Base-by-base conservation (phyloP, 2,888 invertebrate genomes). In the Amiota communis region DNA sequence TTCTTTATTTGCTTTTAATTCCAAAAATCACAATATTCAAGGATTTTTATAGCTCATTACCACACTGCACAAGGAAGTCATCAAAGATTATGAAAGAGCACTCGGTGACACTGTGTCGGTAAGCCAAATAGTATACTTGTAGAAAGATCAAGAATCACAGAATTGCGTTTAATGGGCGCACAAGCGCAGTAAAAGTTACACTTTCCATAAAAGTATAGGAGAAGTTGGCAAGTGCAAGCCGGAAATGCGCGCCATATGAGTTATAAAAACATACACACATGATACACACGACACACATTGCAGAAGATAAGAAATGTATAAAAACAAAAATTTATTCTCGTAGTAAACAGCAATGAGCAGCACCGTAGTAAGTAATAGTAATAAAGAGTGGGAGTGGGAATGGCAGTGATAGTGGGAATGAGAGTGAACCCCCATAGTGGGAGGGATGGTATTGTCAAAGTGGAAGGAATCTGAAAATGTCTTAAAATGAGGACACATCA, bases 171-270 rank as follows among this genome's bases (percentile, higher is more conserved):
- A 65, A 65, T 65, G 65, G 65, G 17, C 65, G 65, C 65, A 65
- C 65, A 65, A 65, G 65, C 65, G 67, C 67, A 68, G 67, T 68
- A 68, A 68, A 68, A 68, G 36, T 36, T 36, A 36, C 36, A 2
- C 2, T 36, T 20, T 68, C 23, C 67, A 68, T 6, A 36, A 36
- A 36, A 36, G 2, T 36, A 36, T 36, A 36, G 36, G 6, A 20
- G 12, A 46, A 68, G 67, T 17, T 17, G n/a, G 23, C 51, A 51
- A 68, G 23, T 59, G 53, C 67, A 68, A 53, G 15, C 11, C 4
- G 15, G 79, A 82, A 83, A 82, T 82, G 84, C 84, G 84, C 82
- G 82, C 83, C 83, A 83, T 84, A 81, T 83, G 83, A 83, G 77
- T 78, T 76, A 81, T 78, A 81, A 82, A 80, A 81, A 80, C 74